These are phyloP conservation scores for Dicycla oo DNA, from an alignment of 2,888 invertebrate species.

Conservation along the genomic window DNA sequence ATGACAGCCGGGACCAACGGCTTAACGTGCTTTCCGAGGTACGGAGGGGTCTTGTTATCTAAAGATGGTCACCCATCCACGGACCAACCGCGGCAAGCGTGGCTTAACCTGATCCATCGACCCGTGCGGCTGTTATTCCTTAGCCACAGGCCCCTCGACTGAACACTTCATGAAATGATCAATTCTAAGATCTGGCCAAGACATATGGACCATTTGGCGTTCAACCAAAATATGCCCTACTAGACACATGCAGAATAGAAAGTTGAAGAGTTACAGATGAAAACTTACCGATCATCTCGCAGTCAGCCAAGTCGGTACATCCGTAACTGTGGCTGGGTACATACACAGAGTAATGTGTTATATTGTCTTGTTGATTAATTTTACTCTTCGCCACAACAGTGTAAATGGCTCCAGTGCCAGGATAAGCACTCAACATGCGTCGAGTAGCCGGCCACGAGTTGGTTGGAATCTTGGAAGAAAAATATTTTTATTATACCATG, in stretches of 20 bases:
- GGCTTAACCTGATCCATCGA: too few species aligned
- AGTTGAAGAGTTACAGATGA: neutral
- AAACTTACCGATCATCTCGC: slow-evolving; percentile 89
- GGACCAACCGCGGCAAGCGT: too few species aligned
- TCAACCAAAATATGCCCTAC: neutral
- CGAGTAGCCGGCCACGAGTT: slow-evolving; percentile 72
- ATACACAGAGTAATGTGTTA: slow-evolving; percentile 90
- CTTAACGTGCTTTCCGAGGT: too few species aligned
- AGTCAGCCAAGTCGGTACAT: slow-evolving; percentile 89
- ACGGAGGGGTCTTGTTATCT: too few species aligned
- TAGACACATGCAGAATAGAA: neutral
- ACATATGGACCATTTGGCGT: neutral
- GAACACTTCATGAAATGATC: too few species aligned
- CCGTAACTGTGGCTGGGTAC: slow-evolving; percentile 92
- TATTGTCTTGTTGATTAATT: rapidly evolving
- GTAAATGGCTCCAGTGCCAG: slow-evolving; percentile 91
- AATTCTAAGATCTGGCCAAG: too few species aligned
- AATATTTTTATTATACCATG: neutral
- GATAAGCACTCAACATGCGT: slow-evolving; percentile 90
- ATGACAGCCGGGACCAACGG: too few species aligned
- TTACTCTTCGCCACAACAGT: slow-evolving; percentile 86
- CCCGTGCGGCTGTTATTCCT: too few species aligned
- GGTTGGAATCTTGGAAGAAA: slow-evolving; percentile 71
- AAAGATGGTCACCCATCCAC: too few species aligned
- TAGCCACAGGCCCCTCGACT: too few species aligned